Base-by-base conservation (phyloP, 2,797 vertebrate genomes). In the Basileuterus tristriatus region DNA sequence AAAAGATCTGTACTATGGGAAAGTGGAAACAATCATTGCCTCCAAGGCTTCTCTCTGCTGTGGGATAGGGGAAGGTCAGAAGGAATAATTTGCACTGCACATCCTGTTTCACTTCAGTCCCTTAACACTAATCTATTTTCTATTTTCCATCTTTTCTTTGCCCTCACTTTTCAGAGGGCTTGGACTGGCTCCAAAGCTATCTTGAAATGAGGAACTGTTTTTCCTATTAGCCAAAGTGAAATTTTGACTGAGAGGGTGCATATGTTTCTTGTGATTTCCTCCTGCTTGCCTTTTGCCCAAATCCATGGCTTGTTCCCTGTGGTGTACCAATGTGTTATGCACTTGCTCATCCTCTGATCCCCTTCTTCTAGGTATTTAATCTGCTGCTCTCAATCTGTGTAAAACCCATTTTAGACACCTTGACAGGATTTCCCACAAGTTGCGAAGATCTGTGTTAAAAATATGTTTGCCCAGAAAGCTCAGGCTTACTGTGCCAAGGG, bases 351-450 rank as follows among this genome's bases (percentile, higher is more conserved):
- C 29, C 19, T 36, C 39, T 72, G 52, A 79, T 76, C 24, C 19
- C 13, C 75, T 80, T 79, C 53, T 89, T 78, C 75, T 68, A 67
- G 23, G 36, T 71, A 50, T 83, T 77, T 80, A 80, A 84, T 70
- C 56, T 74, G 21, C 53, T 56, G 56, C n/a, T 89, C 15, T 89
- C 43, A 44, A 41, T 75, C 90, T 75, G 43, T 43, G 23, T 65
- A 49, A 93, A 95, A 71, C 23, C 53, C 75, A 43, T 77, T 93
- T 85, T 69, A 83, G 79, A 90, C 47, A 68, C 36, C 82, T 85
- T 83, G 68, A 77, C 41, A 71, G 62, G 50, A 93, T 91, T 92
- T 94, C 43, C 34, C 69, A 68, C 15, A 47, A 67, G n/a, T 80
- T 83, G 43, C 1, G 53, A 74, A 71, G 49, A 62, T 80, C 71